Evolutionary conservation across 2,797 vertebrate species (phyloP), one percentile per base, ranked within the genome.

Genomic region (Amniataba percoides): DNA sequence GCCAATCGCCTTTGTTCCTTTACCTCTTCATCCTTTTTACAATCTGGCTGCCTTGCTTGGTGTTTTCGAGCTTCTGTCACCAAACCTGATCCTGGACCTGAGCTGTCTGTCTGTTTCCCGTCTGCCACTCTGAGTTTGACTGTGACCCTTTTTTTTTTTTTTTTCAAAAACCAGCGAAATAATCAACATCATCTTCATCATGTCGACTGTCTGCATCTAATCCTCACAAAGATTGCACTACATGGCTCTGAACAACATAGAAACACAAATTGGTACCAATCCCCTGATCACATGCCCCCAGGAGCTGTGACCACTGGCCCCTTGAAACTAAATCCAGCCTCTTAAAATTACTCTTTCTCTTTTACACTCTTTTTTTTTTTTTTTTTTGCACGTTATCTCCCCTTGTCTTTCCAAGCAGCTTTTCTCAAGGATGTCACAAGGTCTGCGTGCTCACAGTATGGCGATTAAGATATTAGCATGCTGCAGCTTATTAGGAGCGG

Each of bases 401-500:
- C 21, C 56, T 3, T 31, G 52, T 75, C 58, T 61, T 25, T 82
- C 39, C 46, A 51, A 67, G 18, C 36, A 55, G 57, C 40, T 79
- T 84, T 88, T 76, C 67, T 81, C 64, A 83, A 78, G 64, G 63
- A 75, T 84, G 83, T 78, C 76, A 82, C 59, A 76, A 77, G 80
- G 74, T 83, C 79, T 63, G 45, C 16, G 21, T 64, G 48, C 62
- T 74, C 59, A 48, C 39, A 3, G 72, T 71, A 36, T 56, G n/a
- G 56, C 1, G 42, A 83, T 83, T 59, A 58, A 60, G 51, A 78
- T 71, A 86, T 87, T 86, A 85, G 75, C 78, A 88, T 90, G 77
- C 83, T 34, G 77, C 64, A 58, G 74, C 71, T 52, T 74, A 65
- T 77, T 58, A 70, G 57, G 55, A 52, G 60, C 34, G 45, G 43